Evolutionary conservation across 2,797 vertebrate species (phyloP).

Genomic region (Parauchenoglanis punctatus): DNA sequence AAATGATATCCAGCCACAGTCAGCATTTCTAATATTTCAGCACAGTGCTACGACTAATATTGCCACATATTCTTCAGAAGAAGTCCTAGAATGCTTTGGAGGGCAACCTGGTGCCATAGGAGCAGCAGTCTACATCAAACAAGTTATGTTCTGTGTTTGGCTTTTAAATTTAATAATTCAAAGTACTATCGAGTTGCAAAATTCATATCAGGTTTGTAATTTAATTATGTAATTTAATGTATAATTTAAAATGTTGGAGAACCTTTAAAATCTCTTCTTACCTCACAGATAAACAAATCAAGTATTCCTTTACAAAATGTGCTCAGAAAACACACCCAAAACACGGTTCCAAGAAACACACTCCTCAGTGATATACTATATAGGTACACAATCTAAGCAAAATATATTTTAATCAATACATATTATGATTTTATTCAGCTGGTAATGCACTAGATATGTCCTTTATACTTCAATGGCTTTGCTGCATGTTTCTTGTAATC

Average conservation of each 20-base stretch:
- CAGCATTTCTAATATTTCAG: conserved; percentile 6
- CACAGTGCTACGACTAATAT: neutral
- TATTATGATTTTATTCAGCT: neutral
- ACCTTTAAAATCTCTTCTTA: neutral
- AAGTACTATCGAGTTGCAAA: neutral
- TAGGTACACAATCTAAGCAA: neutral
- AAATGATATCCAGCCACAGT: neutral
- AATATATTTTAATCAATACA: neutral
- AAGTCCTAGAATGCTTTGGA: neutral
- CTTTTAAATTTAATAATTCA: neutral
- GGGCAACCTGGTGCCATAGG: neutral
- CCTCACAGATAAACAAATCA: neutral
- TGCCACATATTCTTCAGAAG: neutral
- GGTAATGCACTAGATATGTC: neutral
- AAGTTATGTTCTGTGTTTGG: neutral
- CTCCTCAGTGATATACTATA: neutral
- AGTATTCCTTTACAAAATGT: neutral
- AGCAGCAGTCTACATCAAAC: neutral
- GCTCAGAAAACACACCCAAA: neutral
- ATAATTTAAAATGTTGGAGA: neutral
- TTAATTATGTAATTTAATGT: neutral
- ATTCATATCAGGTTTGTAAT: neutral
- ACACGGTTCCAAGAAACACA: neutral
- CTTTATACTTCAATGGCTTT: neutral
- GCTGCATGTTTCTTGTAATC: neutral